Conservation (phyloP, 1,140 invertebrate genomes). For the Neuroterus valhalla region DNA sequence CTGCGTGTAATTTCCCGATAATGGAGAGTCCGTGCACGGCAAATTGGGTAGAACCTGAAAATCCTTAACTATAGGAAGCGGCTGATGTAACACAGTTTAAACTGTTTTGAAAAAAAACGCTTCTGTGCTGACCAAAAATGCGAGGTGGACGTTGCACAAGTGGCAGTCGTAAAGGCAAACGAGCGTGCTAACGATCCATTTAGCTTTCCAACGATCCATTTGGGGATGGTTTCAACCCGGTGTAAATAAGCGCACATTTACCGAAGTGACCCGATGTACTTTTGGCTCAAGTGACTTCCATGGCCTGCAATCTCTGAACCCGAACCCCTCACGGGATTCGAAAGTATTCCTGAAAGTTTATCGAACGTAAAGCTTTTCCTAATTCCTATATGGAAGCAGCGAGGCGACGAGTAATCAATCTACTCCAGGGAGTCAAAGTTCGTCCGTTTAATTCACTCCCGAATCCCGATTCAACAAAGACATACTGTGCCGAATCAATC, state of each 20-base stretch:
- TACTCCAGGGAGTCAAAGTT: conserved; percentile 1
- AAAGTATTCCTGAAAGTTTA: conserved; percentile 20
- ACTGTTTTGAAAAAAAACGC: not conserved
- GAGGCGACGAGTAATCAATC: conserved; percentile 23
- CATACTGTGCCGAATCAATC: conserved; percentile 9
- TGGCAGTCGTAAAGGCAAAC: conserved; percentile 33
- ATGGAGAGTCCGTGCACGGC: not conserved
- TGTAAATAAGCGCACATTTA: conserved; percentile 44
- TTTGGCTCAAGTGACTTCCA: conserved; percentile 28
- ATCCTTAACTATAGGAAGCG: not conserved
- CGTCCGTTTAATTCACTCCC: conserved; percentile 13
- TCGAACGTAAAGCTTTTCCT: conserved; percentile 11
- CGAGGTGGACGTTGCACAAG: conserved; percentile 3
- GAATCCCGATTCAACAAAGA: not conserved
- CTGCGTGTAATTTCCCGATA: no score
- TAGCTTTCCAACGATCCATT: conserved; percentile 37
- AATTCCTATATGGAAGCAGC: conserved; percentile 15
- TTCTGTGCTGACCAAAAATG: conserved; percentile 14
- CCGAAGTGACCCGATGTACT: conserved; percentile 31
- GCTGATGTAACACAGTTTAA: not conserved
- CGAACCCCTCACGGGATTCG: conserved; percentile 28
- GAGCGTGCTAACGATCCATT: conserved; percentile 43
- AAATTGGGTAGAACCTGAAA: not conserved
- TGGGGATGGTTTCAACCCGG: conserved; percentile 38
- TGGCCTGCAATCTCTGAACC: conserved; percentile 34